Percentiles rank a stretch among this genome's conserved stretches.
Conservation (phyloP, 2,888 invertebrate genomes). For the Nymphalis urticae region DNA sequence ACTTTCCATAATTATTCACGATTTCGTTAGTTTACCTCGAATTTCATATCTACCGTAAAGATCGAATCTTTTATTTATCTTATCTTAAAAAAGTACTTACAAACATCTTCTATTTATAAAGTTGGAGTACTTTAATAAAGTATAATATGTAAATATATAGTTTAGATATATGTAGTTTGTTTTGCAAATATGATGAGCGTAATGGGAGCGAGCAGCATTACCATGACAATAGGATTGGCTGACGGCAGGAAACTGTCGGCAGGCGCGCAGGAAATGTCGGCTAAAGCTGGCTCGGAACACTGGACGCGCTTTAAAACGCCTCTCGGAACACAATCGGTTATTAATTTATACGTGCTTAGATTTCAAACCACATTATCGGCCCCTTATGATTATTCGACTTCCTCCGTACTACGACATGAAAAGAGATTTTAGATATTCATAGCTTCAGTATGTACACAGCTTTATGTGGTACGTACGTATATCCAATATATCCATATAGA, state of each 20-base stretch:
- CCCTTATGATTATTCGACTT: conserved; percentile 12
- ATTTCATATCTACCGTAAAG: background rate
- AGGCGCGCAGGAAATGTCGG: conserved; percentile 42
- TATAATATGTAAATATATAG: background rate
- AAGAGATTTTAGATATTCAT: background rate
- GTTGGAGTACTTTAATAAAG: no score
- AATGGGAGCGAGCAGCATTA: conserved; percentile 61
- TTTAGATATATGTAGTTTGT: background rate
- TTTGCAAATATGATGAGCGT: conserved; percentile 45
- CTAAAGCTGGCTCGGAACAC: conserved; percentile 24
- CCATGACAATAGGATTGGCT: conserved; percentile 52
- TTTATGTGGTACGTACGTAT: no score
- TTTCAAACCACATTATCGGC: conserved; percentile 27
- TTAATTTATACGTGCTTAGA: conserved; percentile 35
- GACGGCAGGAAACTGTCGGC: conserved; percentile 45
- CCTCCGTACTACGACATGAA: conserved; percentile 5
- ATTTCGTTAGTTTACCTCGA: background rate
- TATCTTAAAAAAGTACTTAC: no score
- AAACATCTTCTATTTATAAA: no score
- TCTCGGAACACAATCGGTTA: conserved; percentile 34
- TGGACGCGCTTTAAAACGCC: conserved; percentile 26
- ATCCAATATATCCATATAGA: no score
- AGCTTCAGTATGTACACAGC: background rate
- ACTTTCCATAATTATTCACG: conserved; percentile 8
- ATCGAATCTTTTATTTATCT: background rate